A percentile compares a stretch with the other conserved stretches of the same genome.
phyloP scores from a whole-genome alignment of 2,113 vertebrate species.

The Hypocryptadius cinnamomeus region DNA sequence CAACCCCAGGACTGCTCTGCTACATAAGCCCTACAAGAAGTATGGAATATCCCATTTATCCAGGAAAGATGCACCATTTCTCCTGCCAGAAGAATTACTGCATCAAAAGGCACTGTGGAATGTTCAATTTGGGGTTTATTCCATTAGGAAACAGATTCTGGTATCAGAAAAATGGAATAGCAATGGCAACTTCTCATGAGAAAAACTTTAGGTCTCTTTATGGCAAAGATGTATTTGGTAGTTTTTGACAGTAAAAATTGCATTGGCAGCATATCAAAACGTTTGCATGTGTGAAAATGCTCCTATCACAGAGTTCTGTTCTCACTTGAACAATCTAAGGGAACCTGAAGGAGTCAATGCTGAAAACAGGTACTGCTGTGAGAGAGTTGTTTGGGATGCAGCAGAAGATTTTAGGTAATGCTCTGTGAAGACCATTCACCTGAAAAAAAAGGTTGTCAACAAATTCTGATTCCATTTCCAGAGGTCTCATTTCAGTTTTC shows the following conservation, averaged over 20 bases:
- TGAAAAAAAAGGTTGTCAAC: background rate
- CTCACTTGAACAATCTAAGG: background rate
- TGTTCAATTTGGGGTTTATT: background rate
- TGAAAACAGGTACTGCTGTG: background rate
- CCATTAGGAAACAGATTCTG: background rate
- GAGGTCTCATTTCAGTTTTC: background rate
- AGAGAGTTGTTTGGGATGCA: background rate
- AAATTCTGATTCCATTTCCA: background rate
- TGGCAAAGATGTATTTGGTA: background rate
- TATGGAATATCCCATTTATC: background rate
- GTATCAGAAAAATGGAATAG: background rate
- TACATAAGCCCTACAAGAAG: background rate
- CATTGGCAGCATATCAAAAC: background rate
- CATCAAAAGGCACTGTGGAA: background rate
- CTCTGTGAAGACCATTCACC: background rate
- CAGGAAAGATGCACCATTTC: background rate
- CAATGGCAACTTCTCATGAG: background rate
- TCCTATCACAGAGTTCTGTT: background rate
- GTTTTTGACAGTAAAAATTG: conserved; percentile 17
- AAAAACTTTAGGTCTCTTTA: background rate
- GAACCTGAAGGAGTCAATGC: background rate
- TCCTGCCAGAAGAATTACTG: background rate
- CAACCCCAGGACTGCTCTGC: background rate
- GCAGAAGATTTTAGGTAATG: background rate
- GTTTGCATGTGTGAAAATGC: background rate